Conservation (phyloP, 64 coral and sea anemone species). For the Pachyseris speciosa region DNA sequence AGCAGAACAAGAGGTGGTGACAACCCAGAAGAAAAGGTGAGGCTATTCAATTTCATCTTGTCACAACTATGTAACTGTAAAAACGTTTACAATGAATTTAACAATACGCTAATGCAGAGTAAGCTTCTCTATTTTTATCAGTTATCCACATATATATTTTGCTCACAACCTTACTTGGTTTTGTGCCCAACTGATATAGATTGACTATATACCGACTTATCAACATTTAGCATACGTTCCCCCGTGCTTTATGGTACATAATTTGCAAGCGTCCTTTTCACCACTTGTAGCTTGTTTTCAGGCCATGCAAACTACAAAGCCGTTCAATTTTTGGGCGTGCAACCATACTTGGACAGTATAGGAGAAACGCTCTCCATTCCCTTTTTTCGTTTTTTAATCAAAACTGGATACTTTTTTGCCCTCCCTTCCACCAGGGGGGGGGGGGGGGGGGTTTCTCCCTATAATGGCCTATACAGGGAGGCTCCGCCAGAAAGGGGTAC, state of each 20-base stretch:
- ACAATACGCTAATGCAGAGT: constrained; percentile 1
- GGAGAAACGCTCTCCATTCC: neutral
- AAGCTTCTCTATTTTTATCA: neutral
- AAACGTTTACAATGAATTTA: neutral
- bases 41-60: constrained; percentile 49
- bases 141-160: constrained; percentile 17
- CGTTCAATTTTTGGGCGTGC: neutral
- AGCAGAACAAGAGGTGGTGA: constrained; percentile 41
- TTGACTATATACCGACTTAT: constrained; percentile 7
- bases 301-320: constrained; percentile 1
- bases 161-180: constrained; percentile 19
- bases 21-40: constrained; percentile 56
- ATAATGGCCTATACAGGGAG: neutral
- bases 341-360: constrained; percentile 11
- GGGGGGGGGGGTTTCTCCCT: too few relatives aligned
- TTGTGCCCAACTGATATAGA: neutral
- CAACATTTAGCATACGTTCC: neutral
- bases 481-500: too few relatives aligned
- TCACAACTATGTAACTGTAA: neutral
- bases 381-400: constrained; percentile 4
- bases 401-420: neutral
- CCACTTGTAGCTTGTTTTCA: constrained; percentile 1
- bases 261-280: constrained; percentile 2
- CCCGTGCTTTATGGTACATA: constrained; percentile 5
- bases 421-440: too few relatives aligned